Conservation (phyloP, 2,888 invertebrate species). For the Folsomia manolachei region DNA sequence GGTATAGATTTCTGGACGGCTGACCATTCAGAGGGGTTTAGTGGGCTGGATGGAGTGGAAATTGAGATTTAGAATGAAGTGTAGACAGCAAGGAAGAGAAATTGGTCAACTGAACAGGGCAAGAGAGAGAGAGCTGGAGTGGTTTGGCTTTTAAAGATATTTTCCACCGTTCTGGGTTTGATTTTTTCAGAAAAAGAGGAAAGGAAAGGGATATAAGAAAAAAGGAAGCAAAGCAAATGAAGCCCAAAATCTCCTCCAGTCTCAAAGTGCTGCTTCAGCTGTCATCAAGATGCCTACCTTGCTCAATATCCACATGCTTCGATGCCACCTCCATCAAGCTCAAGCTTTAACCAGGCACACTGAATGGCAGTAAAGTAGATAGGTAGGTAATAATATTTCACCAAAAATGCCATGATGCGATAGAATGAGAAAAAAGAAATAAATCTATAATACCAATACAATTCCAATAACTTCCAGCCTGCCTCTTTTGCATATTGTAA, state of each 20-base stretch:
- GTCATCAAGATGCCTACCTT: constrained; percentile 35
- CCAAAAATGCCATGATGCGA: too few species aligned
- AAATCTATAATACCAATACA: too few species aligned
- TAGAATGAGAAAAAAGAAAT: too few species aligned
- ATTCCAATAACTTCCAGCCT: too few species aligned
- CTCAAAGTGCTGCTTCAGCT: constrained; percentile 32
- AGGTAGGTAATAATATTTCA: too few species aligned
- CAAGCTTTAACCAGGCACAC: too few species aligned
- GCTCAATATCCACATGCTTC: constrained; percentile 1
- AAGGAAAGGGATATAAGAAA: background rate
- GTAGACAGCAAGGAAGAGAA: constrained; percentile 2
- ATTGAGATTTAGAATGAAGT: constrained; percentile 7
- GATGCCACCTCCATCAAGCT: background rate
- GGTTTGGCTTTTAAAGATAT: background rate
- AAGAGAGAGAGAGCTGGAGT: background rate
- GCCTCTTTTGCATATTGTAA: too few species aligned
- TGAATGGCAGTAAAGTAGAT: too few species aligned
- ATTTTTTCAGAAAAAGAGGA: background rate
- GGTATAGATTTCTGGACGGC: background rate
- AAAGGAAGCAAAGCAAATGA: constrained; percentile 21
- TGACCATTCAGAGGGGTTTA: background rate
- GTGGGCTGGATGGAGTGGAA: background rate
- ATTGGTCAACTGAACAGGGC: background rate
- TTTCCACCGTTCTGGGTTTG: background rate
- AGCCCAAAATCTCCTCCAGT: constrained; percentile 23